Evolutionary conservation across 2,888 invertebrate species (phyloP).

Genomic region (Endomychus coccineus): DNA sequence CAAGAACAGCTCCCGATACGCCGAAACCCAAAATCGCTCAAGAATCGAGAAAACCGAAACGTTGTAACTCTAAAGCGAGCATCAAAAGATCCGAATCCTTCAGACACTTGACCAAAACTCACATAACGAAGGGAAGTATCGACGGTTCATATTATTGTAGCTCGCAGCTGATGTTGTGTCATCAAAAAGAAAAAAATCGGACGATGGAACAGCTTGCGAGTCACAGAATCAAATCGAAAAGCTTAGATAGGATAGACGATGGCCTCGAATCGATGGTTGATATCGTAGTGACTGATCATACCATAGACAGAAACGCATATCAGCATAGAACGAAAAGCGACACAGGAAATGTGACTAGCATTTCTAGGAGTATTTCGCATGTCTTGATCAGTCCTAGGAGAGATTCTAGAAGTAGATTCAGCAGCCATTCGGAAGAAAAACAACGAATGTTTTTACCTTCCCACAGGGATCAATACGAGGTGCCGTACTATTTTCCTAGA

Average conservation of each 20-base stretch:
- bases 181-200: conserved; percentile 19
- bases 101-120: conserved; percentile 16
- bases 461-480: conserved; percentile 31
- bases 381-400: conserved; percentile 19
- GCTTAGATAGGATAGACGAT: conserved; percentile 68
- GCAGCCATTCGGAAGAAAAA: conserved; percentile 34
- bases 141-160: conserved; percentile 22
- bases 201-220: conserved; percentile 17
- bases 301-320: neutral
- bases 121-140: conserved; percentile 15
- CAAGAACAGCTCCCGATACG: neutral
- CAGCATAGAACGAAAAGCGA: conserved; percentile 30
- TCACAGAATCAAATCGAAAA: conserved; percentile 50
- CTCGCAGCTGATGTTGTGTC: conserved; percentile 19
- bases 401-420: conserved; percentile 19
- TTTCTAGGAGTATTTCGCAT: conserved; percentile 33
- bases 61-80: conserved; percentile 13
- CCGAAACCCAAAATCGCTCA: conserved; percentile 37
- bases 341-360: conserved; percentile 31
- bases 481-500: conserved; percentile 43
- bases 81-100: conserved; percentile 30
- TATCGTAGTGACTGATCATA: conserved; percentile 56
- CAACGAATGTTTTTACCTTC: conserved; percentile 40
- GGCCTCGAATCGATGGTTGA: conserved; percentile 65
- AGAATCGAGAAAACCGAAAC: conserved; percentile 8